Conservation (phyloP, 2,797 vertebrate genomes). For the Sebastes melanostomus region DNA sequence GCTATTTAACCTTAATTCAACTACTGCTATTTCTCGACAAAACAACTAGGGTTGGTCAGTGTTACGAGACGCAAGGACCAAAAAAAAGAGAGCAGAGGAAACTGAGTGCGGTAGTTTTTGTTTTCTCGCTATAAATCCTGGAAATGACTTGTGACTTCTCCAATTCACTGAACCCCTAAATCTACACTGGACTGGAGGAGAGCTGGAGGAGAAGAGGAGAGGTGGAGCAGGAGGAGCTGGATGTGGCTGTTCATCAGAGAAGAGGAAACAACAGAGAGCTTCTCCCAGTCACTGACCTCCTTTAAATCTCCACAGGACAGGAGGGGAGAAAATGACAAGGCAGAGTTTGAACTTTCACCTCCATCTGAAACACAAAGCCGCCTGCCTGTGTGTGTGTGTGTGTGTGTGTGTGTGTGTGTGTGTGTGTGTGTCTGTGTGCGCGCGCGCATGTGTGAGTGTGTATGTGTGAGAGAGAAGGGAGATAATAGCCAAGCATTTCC, state of each 20-base stretch:
- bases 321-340: conserved; percentile 45
- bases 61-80: not conserved
- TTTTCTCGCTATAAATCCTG: conserved; percentile 35
- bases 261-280: conserved; percentile 45
- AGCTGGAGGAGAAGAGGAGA: not conserved
- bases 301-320: conserved; percentile 56
- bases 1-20: not conserved
- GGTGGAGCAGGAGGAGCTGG: not conserved
- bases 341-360: conserved; percentile 64
- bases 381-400: conserved; percentile 14
- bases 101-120: not conserved
- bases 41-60: not conserved
- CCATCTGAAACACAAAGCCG: conserved; percentile 53
- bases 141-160: conserved; percentile 33
- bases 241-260: conserved; percentile 47
- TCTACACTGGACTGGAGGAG: conserved; percentile 3
- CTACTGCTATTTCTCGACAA: not conserved
- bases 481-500: conserved; percentile 63
- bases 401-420: not conserved
- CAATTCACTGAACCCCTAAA: conserved; percentile 32
- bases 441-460: not conserved
- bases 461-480: conserved; percentile 5
- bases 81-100: conserved; percentile 47
- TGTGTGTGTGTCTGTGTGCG: not conserved
- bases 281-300: conserved; percentile 39